Conservation (phyloP, 2,797 vertebrate species). For the Tarsius wallacei region DNA sequence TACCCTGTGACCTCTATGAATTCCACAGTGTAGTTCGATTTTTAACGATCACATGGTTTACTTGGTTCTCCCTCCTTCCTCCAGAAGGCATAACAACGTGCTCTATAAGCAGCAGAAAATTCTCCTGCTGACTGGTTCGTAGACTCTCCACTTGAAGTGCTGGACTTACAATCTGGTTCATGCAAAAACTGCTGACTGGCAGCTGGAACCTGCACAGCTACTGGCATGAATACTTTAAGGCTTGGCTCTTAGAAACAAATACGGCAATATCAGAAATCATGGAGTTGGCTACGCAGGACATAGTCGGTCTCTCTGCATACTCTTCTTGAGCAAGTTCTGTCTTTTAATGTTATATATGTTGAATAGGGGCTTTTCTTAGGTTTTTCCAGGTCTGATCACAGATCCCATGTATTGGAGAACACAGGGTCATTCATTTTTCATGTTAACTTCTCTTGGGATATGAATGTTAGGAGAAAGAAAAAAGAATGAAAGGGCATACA, state of each 20-base stretch:
- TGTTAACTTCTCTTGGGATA: constrained; percentile 66
- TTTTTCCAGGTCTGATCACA: constrained; percentile 61
- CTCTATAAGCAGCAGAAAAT: constrained; percentile 67
- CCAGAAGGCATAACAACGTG: constrained; percentile 74
- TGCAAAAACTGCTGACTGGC: constrained; percentile 82
- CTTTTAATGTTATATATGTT: background rate
- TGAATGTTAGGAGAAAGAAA: constrained; percentile 63
- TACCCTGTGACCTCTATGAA: constrained; percentile 71
- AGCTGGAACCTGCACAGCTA: constrained; percentile 63
- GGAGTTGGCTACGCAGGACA: background rate
- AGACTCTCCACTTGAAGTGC: constrained; percentile 61
- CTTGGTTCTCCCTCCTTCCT: constrained; percentile 27
- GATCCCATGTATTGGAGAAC: constrained; percentile 51
- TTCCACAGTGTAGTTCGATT: constrained; percentile 4
- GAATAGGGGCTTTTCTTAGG: constrained; percentile 30
- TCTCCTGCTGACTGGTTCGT: constrained; percentile 72
- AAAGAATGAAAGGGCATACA: constrained; percentile 60
- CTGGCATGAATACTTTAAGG: constrained; percentile 4
- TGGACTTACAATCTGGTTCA: constrained; percentile 75
- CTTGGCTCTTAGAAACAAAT: constrained; percentile 54
- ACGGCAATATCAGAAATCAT: background rate
- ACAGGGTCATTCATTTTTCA: constrained; percentile 80
- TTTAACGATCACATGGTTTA: constrained; percentile 57
- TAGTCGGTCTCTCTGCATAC: background rate
- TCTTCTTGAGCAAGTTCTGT: background rate